phyloP scores from a whole-genome alignment of 2,888 invertebrate species.

The Idaea straminata region DNA sequence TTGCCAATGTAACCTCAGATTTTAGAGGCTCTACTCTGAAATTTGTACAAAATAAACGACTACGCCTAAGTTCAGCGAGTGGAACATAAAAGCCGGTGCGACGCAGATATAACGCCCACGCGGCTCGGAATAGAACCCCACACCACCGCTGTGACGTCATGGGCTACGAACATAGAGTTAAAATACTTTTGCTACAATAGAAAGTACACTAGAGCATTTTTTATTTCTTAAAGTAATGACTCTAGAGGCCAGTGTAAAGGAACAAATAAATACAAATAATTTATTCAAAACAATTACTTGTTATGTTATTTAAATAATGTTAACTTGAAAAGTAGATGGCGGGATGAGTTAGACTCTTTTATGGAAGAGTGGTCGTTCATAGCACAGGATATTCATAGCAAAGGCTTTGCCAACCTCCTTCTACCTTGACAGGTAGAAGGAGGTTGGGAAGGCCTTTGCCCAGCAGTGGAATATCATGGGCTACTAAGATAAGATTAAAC shows the following conservation, averaged over 20 bases:
- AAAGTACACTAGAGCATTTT: background rate
- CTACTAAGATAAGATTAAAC: too few relatives aligned
- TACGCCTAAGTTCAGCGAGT: background rate
- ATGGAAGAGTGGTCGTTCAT: too few relatives aligned
- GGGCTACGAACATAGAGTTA: conserved; percentile 19
- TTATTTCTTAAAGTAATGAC: background rate
- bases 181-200: background rate
- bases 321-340: too few relatives aligned
- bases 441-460: too few relatives aligned
- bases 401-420: too few relatives aligned
- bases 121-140: conserved; percentile 49
- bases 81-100: conserved; percentile 4
- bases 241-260: background rate
- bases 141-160: conserved; percentile 36
- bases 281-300: too few relatives aligned
- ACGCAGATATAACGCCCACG: conserved; percentile 38
- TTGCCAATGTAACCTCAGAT: background rate
- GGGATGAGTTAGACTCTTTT: too few relatives aligned
- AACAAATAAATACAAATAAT: background rate
- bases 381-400: too few relatives aligned
- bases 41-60: background rate
- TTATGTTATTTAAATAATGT: too few relatives aligned
- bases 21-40: background rate
- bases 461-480: too few relatives aligned
- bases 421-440: too few relatives aligned